Base-by-base conservation (phyloP, 2,888 invertebrate genomes). In the Drosophila sordidula region DNA sequence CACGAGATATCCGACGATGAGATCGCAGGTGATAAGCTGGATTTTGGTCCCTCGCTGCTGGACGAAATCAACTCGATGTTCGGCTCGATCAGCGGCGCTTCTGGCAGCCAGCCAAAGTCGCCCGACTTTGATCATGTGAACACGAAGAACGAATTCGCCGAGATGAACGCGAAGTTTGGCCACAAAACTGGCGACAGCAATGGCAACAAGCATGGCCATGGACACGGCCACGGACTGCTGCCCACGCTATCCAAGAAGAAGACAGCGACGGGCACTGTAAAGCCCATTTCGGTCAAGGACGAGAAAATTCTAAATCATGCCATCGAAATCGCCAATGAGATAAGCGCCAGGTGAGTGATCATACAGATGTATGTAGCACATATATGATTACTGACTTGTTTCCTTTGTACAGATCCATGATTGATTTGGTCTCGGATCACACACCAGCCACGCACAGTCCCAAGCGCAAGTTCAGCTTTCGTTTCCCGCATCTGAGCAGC, bases 41-140 rank as follows among this genome's bases (percentile, higher is more conserved):
- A 97, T 90, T 95, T 97, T 89, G 97, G 98, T 5, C 97, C 97
- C 12, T 98, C 98, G 70, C 93, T 99, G 54, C 93, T 98, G 90
- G 98, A 98, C 87, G 97, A 97, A 92, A 96, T 97, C 94, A 96
- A 96, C 87, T 96, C 97, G 58, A 97, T 98, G 93, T 96, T 98
- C 89, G 95, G 95, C 52, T 93, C 93, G 5, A 91, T 94, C 55
- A 93, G 93, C 83, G 91, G 91, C 14, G 85, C 89, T 2, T 85
- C 88, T 8, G 70, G 81, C 26, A 75, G 87, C 38, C 90, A 91
- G 16, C 90, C 91, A 25, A 91, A 92, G 89, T 91, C 93, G 75
- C 90, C 92, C 0, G 91, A 92, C 70, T 90, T 92, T 49, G 92
- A 93, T 70, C 94, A 95, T 52, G 94, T 94, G 56, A 96, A 95